A percentile compares a stretch with the other conserved stretches of the same genome.
Evolutionary conservation across 2,888 invertebrate species (phyloP).

Genomic region (Thumatha senex): DNA sequence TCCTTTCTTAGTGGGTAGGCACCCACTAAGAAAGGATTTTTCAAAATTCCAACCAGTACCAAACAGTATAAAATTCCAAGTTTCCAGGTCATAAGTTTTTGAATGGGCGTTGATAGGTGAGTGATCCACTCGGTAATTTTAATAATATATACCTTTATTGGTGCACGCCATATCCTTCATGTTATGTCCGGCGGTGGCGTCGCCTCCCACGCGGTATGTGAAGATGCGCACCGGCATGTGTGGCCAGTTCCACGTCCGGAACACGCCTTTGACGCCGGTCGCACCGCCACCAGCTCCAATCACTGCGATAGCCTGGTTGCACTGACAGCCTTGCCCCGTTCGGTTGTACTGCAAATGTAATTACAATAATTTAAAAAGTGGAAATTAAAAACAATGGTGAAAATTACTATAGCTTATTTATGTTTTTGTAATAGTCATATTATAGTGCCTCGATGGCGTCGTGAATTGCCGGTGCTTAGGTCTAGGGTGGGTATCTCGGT

Average conservation of each 20-base stretch:
- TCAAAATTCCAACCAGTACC: too few species aligned
- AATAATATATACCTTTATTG: constrained; percentile 90
- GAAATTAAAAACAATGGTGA: not conserved
- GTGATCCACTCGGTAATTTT: too few species aligned
- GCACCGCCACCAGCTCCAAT: constrained; percentile 97
- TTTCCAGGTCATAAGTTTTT: too few species aligned
- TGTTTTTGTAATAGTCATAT: not conserved
- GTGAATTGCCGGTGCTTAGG: too few species aligned
- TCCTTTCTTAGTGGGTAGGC: too few species aligned
- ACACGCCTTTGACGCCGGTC: constrained; percentile 85
- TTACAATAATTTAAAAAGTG: not conserved
- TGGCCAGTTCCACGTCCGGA: constrained; percentile 93
- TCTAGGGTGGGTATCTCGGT: too few species aligned
- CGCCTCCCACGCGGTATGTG: constrained; percentile 97
- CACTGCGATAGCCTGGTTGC: constrained; percentile 99
- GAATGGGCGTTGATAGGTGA: too few species aligned
- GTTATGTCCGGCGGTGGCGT: constrained; percentile 93
- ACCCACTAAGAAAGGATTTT: too few species aligned
- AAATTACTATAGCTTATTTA: too few species aligned
- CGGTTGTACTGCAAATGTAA: constrained; percentile 89
- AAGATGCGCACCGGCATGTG: constrained; percentile 98
- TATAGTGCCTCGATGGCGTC: too few species aligned
- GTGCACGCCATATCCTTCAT: constrained; percentile 98
- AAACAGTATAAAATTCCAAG: too few species aligned
- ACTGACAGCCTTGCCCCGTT: constrained; percentile 94